Evolutionary conservation across 2,113 vertebrate species (phyloP), one percentile per base, ranked within the genome.

Genomic region (Cacatua alba): DNA sequence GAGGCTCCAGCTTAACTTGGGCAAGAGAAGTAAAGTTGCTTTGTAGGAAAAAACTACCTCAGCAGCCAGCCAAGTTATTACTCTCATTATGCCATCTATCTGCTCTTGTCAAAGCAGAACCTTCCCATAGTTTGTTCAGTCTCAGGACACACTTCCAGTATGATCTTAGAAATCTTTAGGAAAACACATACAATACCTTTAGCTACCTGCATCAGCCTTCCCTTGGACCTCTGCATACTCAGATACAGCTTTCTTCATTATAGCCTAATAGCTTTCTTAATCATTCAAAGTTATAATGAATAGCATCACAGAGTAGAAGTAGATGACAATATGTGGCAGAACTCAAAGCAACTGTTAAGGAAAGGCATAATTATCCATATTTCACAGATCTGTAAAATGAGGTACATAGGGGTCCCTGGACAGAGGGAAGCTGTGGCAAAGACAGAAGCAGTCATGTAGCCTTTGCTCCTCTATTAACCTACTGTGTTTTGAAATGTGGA

Each of bases 231-330:
- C 69, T 69, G 15, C 29, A 84, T 15, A 86, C 31, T 71, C 51
- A 78, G 51, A 33, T 55, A 75, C 8, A 53, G 28, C n/a, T 96
- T 96, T 68, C 71, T 96, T 88, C 96, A 94, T 92, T 95, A 90
- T 49, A 91, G 70, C 41, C 64, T 87, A 91, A 91, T 76, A 82
- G 51, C 60, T 83, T 92, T 46, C 37, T 78, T 90, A 92, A 83
- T 67, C 67, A 82, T 93, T 95, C 62, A 21, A 90, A 60, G 35
- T 92, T 95, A 75, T 93, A 92, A 94, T 14, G n/a, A 92, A 95
- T 60, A 92, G 15, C 68, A 86, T 55, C 52, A 83, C 0, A 0
- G 67, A 89, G 84, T 23, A 62, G 59, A 88, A 94, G 28, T 17
- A 53, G 39, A 59, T 62, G 55, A 67, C 90, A 82, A 79, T 51